Conservation (phyloP, 2,113 vertebrate genomes). For the Eurystomus gularis region DNA sequence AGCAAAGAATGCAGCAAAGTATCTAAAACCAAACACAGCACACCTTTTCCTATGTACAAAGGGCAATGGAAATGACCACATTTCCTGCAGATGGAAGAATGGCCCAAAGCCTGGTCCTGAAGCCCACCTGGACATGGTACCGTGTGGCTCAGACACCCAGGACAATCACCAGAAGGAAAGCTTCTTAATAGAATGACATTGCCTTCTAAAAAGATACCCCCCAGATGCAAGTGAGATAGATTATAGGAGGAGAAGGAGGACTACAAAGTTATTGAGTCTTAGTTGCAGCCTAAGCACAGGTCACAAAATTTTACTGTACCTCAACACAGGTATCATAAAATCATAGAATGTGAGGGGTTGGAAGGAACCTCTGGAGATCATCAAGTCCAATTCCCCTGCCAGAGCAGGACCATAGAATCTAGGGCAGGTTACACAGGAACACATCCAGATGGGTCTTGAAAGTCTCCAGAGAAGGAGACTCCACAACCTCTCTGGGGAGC, state of each 20-base stretch:
- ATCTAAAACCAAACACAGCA: neutral
- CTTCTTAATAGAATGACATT: neutral
- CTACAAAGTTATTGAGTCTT: neutral
- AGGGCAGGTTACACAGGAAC: too few relatives aligned
- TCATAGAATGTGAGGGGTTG: too few relatives aligned
- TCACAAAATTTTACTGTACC: neutral
- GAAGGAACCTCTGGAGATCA: too few relatives aligned
- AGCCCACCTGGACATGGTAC: neutral
- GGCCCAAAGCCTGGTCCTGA: neutral
- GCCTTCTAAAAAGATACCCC: neutral
- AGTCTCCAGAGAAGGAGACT: too few relatives aligned
- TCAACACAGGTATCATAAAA: neutral
- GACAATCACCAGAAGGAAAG: neutral
- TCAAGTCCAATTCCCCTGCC: too few relatives aligned
- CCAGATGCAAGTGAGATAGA: neutral
- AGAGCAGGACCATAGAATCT: too few relatives aligned
- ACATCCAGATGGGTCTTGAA: too few relatives aligned
- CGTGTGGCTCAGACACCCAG: rapidly evolving
- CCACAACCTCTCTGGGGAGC: too few relatives aligned
- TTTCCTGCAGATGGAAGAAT: neutral
- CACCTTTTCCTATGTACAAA: neutral
- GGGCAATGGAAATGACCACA: neutral
- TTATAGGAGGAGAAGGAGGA: neutral
- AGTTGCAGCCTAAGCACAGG: neutral
- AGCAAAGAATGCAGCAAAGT: neutral